phyloP scores from a whole-genome alignment of 35 echinoderm and acorn worm genomes.

The Lytechinus pictus region DNA sequence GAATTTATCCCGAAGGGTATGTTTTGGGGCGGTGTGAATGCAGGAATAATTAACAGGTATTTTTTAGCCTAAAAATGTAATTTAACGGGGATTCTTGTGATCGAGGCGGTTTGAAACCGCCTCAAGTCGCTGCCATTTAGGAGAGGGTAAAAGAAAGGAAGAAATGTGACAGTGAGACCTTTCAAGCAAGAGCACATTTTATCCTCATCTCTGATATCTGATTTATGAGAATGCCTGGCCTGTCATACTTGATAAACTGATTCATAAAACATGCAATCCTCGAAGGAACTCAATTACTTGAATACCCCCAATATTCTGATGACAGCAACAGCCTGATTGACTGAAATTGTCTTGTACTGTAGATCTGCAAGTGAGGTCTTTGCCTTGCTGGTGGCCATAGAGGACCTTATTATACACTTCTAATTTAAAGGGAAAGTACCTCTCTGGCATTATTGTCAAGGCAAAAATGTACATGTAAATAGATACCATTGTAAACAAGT shows the following conservation, averaged over 20 bases:
- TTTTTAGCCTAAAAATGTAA: no score
- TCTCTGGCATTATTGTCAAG: no score
- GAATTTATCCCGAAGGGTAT: no score
- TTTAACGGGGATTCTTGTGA: no score
- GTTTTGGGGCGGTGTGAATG: no score
- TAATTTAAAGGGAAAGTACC: no score
- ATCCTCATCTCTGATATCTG: slow-evolving; percentile 1
- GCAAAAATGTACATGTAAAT: no score
- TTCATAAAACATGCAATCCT: slow-evolving; percentile 13
- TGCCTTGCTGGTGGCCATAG: no score
- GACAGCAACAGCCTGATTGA: not conserved
- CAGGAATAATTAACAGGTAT: no score
- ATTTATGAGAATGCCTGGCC: slow-evolving; percentile 10
- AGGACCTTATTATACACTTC: no score
- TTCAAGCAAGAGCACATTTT: slow-evolving; percentile 12
- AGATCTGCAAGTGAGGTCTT: not conserved
- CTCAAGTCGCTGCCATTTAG: not conserved
- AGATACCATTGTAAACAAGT: no score
- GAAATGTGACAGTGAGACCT: not conserved
- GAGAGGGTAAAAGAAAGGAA: not conserved
- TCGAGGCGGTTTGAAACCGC: not conserved
- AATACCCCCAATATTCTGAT: not conserved
- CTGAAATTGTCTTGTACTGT: not conserved
- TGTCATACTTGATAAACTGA: slow-evolving; percentile 8
- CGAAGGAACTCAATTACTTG: not conserved